Conservation (phyloP, 2,797 vertebrate species). For the Lates japonicus region DNA sequence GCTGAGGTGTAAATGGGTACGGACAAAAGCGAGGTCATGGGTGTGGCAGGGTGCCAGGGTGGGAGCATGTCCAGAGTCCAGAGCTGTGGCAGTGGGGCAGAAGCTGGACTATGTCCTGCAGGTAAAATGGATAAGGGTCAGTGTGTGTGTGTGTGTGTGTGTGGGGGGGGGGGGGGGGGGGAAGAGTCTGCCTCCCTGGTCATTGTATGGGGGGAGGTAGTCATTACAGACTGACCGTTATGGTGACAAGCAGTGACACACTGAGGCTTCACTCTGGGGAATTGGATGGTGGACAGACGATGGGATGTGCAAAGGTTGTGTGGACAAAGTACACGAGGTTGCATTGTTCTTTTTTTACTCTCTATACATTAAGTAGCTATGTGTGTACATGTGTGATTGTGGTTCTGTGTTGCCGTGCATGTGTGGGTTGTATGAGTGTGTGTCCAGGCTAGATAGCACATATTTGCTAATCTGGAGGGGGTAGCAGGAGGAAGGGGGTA, state of each 20-base stretch:
- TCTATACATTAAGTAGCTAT: conserved; percentile 56
- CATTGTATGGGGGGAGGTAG: conserved; percentile 74
- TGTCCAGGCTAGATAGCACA: conserved; percentile 72
- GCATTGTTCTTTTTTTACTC: conserved; percentile 59
- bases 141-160: conserved; percentile 2
- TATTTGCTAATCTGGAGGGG: conserved; percentile 81
- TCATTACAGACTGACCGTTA: conserved; percentile 81
- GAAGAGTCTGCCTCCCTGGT: conserved; percentile 54
- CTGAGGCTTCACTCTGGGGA: conserved; percentile 68
- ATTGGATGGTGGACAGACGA: conserved; percentile 64
- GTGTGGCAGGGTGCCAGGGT: conserved; percentile 21
- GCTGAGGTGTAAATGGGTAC: conserved; percentile 4
- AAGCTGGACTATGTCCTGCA: conserved; percentile 49
- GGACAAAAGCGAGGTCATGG: conserved; percentile 4
- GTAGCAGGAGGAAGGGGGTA: conserved; percentile 65
- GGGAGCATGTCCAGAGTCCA: conserved; percentile 11
- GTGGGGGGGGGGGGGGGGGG: conserved; percentile 34
- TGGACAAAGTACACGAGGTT: conserved; percentile 39
- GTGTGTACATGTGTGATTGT: conserved; percentile 48
- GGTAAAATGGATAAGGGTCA: conserved; percentile 73
- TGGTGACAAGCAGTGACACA: conserved; percentile 75
- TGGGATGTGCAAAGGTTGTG: conserved; percentile 67
- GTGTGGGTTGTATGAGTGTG: conserved; percentile 47
- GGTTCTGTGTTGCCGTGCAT: conserved; percentile 33
- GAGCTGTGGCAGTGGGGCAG: conserved; percentile 2